Percentiles rank a stretch among this genome's conserved stretches.
Evolutionary conservation across 2,797 vertebrate species (phyloP).

Genomic region (Kryptopterus vitreolus): DNA sequence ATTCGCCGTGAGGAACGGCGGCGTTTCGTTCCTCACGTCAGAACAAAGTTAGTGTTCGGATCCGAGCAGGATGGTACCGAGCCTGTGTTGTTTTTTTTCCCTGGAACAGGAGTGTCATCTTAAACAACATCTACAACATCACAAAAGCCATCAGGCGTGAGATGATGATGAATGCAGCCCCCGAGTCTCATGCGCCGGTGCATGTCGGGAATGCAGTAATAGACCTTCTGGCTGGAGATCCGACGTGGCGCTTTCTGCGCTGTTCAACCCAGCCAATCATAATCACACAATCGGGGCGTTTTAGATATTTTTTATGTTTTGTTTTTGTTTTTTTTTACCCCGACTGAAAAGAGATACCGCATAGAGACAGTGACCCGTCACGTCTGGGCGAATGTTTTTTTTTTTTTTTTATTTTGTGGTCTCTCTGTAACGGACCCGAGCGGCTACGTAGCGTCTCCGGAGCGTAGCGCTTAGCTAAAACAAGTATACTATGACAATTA

Average conservation of each 20-base stretch:
- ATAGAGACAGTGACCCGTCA: constrained; percentile 29
- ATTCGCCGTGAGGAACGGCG: too few species aligned
- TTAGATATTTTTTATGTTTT: too few species aligned
- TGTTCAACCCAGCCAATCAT: constrained; percentile 21
- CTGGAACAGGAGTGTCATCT: constrained; percentile 15
- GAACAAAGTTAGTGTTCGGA: background rate
- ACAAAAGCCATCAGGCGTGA: constrained; percentile 15
- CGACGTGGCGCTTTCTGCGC: constrained; percentile 9
- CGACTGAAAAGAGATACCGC: constrained; percentile 2
- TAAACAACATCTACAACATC: constrained; percentile 8
- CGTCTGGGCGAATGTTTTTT: constrained; percentile 34
- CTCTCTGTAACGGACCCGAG: constrained; percentile 4
- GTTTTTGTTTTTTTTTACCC: too few species aligned
- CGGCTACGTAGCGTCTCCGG: background rate
- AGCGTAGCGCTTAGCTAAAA: background rate
- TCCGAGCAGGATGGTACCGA: background rate
- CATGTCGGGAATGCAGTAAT: constrained; percentile 21
- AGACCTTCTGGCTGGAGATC: constrained; percentile 29
- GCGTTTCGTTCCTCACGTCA: constrained; percentile 10
- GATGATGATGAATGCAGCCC: constrained; percentile 18
- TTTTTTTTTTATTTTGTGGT: constrained; percentile 34
- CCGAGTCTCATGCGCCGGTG: background rate
- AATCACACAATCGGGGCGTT: constrained; percentile 12
- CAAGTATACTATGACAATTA: too few species aligned
- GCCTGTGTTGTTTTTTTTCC: too few species aligned